Evolutionary conservation across 2,797 vertebrate genomes (phyloP), one percentile per base, ranked within the genome.

Genomic region (Caiman crocodilus): DNA sequence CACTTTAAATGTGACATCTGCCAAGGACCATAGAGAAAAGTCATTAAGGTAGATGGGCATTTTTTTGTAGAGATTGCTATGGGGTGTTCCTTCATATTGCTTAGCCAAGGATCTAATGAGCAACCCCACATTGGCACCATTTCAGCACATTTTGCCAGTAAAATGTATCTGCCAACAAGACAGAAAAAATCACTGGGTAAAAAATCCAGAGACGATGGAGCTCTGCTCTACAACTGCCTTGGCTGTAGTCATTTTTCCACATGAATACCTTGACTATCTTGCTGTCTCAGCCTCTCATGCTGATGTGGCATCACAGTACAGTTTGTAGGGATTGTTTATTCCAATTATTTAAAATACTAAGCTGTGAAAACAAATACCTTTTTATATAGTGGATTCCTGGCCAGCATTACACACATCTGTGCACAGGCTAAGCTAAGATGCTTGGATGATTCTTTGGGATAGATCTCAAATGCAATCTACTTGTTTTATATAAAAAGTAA

Each of bases 371-470:
- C 23, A 67, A 63, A 56, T 84, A 87, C 93, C 84, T 5, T 89
- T 91, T 92, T 84, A 65, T 69, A 1, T 88, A 83, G 91, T 90
- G 56, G 73, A 94, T 94, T 94, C 57, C 18, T 76, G 80, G 86
- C 87, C 50, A 9, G 80, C 94, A 42, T 89, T 88, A 71, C 16
- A 91, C 88, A 90, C 57, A 28, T 78, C 61, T 76, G 14, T 77
- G 61, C 77, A 91, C 75, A 90, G 28, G 64, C 78, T 92, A 81
- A 92, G 85, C 80, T 78, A 87, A 92, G 89, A 64, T 84, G 91
- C 26, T 80, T 59, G 50, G 92, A 81, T 90, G 1, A 82, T 95
- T 84, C 56, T 84, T 94, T 91, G 86, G 85, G 76, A 61, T 91
- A 84, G 18, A 30, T 14, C 50, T 3, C 84, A 32, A 20, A 84